Base-by-base conservation (phyloP, 2,797 vertebrate species). In the Vipera ursinii region DNA sequence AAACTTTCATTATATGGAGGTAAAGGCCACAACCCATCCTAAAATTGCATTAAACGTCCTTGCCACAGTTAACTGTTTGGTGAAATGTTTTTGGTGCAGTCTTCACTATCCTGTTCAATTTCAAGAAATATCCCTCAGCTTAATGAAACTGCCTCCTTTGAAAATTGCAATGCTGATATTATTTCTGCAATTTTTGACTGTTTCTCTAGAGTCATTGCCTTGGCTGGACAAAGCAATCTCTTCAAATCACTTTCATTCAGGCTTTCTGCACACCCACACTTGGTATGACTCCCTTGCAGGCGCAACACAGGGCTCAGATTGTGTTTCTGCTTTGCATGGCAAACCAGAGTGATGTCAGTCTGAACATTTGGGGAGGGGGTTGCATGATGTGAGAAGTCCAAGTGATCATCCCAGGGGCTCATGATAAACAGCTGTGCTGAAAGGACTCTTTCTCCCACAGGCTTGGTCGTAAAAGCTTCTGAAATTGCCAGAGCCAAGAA, bases 351-450 rank as follows among this genome's bases (percentile, higher is more conserved):
- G 24, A 89, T 86, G 86, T 32, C 51, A 86, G 38, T 26, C 28
- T 38, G 87, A 20, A 57, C 0, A 12, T 86, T 63, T 10, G 24
- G 4, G 22, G 7, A 3, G 32, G 48, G 22, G 12, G 17, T 38
- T 65, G 56, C 48, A 8, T 85, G 17, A 32, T 44, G 61, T 48
- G 15, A 91, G 91, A 59, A 24, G 73, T 32, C 14, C 3, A 38
- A 65, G 69, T 85, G 57, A 87, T 32, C 89, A 91, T 91, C 73
- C 91, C 57, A 51, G 51, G 65, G 48, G 6, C 51, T 91, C 28
- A 56, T 28, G 38, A 91, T 73, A 85, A 78, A 93, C 92, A 92
- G 63, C 65, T 51, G 78, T 82, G 87, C 87, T 93, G 91, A 91
- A 92, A 94, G 82, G 78, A 65, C 55, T 32, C 56, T 89, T 91